Evolutionary conservation across 2,113 vertebrate species (phyloP).

Genomic region (Capra hircus): DNA sequence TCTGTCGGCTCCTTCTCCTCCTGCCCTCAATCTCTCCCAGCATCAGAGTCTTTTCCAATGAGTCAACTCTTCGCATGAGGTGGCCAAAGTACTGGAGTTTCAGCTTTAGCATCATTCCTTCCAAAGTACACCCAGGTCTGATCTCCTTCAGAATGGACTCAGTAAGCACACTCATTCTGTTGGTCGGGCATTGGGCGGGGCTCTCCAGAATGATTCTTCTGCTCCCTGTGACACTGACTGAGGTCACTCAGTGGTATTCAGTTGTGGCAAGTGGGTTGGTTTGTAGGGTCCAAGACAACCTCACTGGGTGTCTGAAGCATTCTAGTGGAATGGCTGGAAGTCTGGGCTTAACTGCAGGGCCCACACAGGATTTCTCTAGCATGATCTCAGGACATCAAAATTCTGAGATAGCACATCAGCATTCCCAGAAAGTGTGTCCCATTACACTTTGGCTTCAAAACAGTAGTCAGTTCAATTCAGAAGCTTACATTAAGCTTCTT

Average conservation of each 20-base stretch:
- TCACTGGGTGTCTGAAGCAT: neutral
- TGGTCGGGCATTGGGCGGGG: neutral
- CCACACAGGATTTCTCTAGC: neutral
- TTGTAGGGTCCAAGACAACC: neutral
- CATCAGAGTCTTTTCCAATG: no score
- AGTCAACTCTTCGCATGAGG: no score
- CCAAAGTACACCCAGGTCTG: no score
- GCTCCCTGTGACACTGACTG: neutral
- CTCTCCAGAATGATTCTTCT: neutral
- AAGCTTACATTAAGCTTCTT: neutral
- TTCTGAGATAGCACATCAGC: neutral
- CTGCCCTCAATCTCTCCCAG: no score
- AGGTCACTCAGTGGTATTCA: neutral
- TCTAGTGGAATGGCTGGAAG: neutral
- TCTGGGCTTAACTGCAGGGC: neutral
- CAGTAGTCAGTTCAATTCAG: no score
- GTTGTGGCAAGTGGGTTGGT: neutral
- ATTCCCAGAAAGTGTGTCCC: neutral
- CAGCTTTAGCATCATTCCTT: no score
- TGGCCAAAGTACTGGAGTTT: no score
- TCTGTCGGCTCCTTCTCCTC: no score
- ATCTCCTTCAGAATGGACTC: no score
- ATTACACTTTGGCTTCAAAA: neutral
- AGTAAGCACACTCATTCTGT: neutral
- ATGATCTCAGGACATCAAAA: neutral